Base-by-base conservation (phyloP, 2,888 invertebrate species). In the Macaria liturata region DNA sequence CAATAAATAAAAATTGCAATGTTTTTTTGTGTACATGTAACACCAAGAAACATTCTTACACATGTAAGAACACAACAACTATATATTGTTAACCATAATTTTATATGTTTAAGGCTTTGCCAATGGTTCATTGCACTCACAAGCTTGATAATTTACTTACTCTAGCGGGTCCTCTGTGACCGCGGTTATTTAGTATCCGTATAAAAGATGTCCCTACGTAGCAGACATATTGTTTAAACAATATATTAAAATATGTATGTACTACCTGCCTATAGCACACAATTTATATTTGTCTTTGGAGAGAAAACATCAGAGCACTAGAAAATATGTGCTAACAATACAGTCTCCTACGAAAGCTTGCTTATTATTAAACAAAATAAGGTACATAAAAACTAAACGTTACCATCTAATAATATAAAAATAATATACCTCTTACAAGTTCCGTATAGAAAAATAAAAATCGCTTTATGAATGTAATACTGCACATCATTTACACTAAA, bases 401-500 rank as follows among this genome's bases (percentile, higher is more conserved):
- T 79, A 83, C 62, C 59, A 63, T 69, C 74, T 81, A 84, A 82
- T 81, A 83, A 87, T 84, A 86, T 86, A 86, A 85, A 88, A 87
- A 88, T 86, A 88, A 87, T 81, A 84, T 84, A 86, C 75, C 79
- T 86, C 81, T 84, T 80, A 81, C 72, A 84, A 80, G 67, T 80
- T 72, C 71, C 81, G 80, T 80, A 86, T 87, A 88, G 82, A 88
- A 88, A 89, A 89, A 84, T 81, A 86, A 88, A 81, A 81, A 82
- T 79, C 81, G 76, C 68, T 76, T 76, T 70, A 72, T 77, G 75
- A 73, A 80, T 88, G 86, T 91, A 91, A 91, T 91, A 91, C 91
- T 91, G 91, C 87, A 88, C 80, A 81, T 82, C 81, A 77, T 84
- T 78, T 87, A 87, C 76, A 84, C 88, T 90, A 86, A 88, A 88